Percentiles rank a stretch among this genome's conserved stretches.
Evolutionary conservation across 37 sponge, comb jelly and placozoan species (phyloP).

Genomic region (Aphrocallistes beatrix): DNA sequence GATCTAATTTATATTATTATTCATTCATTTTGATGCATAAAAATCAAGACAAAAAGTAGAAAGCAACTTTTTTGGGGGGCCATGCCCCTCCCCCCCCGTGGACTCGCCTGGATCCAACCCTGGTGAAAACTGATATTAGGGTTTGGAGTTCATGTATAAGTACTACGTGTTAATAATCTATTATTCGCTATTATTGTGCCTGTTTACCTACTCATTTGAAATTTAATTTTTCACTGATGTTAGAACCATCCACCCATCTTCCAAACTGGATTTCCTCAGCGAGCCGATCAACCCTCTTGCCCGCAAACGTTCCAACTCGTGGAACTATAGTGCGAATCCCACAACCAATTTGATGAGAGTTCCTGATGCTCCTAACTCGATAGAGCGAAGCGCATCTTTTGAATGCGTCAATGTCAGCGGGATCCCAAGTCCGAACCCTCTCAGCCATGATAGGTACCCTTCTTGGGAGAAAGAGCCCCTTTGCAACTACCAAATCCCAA

Average conservation of each 20-base stretch:
- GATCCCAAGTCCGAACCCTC: background rate
- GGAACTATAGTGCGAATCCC: background rate
- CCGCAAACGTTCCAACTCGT: constrained; percentile 5
- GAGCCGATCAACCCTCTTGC: background rate
- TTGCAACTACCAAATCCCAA: background rate
- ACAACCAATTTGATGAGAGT: background rate
- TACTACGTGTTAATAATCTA: no score
- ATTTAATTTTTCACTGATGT: no score
- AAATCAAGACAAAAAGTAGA: no score
- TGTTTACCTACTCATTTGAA: no score
- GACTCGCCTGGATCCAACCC: no score
- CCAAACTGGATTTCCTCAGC: background rate
- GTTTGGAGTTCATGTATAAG: no score
- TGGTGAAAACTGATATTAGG: no score
- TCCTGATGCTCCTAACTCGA: background rate
- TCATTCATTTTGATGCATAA: no score
- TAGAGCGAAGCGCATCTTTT: background rate
- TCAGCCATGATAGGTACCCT: background rate
- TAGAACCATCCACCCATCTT: background rate
- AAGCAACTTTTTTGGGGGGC: no score
- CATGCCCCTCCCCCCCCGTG: no score
- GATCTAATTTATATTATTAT: no score
- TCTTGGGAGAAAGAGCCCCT: background rate
- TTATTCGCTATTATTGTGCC: no score
- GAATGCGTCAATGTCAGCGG: constrained; percentile 13